Evolutionary conservation across 1,140 invertebrate species (phyloP).

Genomic region (Wiebesia pumilae): DNA sequence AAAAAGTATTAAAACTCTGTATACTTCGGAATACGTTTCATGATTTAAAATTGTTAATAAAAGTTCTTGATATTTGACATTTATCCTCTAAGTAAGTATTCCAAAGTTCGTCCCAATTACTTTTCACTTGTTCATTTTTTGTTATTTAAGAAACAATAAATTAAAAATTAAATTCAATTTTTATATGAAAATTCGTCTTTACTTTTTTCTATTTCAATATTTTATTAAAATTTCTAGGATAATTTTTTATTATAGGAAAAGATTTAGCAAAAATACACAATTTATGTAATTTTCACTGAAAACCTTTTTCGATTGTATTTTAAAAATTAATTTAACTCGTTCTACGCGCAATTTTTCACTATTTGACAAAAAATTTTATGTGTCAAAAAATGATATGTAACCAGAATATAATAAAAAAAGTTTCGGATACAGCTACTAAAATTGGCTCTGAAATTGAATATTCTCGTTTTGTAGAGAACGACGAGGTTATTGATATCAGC

Average conservation of each 20-base stretch:
- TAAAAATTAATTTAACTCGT: not conserved
- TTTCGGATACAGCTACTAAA: not conserved
- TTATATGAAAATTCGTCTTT: too few species aligned
- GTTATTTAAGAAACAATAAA: too few species aligned
- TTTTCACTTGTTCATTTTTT: not conserved
- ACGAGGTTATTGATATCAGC: not conserved
- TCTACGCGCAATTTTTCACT: too few species aligned
- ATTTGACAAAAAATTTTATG: too few species aligned
- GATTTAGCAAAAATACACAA: not conserved
- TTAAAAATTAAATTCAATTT: too few species aligned
- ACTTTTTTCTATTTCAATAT: too few species aligned
- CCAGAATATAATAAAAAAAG: not conserved
- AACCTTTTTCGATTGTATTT: not conserved
- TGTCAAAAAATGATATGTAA: too few species aligned
- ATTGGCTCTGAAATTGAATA: not conserved
- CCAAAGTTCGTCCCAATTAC: not conserved
- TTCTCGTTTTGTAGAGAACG: not conserved
- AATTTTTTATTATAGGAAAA: not conserved
- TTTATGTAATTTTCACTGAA: not conserved
- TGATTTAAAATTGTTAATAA: not conserved
- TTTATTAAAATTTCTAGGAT: too few species aligned
- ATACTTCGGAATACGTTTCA: not conserved
- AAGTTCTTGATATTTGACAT: not conserved
- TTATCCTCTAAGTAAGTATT: not conserved
- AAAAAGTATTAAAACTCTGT: not conserved